These are phyloP conservation scores for Scaptomyza hsui DNA, from an alignment of 1,140 invertebrate genomes.

Conservation along the genomic window DNA sequence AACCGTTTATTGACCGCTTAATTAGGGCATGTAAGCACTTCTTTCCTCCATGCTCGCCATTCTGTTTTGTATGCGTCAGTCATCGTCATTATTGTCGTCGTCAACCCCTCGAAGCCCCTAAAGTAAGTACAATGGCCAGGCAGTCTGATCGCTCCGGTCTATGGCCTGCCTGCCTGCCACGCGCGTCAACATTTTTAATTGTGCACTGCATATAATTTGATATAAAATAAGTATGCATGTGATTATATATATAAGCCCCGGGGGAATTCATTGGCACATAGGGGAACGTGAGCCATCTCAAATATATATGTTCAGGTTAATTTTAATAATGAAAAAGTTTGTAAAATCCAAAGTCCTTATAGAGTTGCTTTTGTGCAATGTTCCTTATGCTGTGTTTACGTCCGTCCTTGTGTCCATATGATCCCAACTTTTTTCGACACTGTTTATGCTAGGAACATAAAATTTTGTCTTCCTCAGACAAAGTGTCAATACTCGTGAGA, in stretches of 20 bases:
- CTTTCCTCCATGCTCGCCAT: slow-evolving; percentile 51
- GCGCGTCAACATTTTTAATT: slow-evolving; percentile 68
- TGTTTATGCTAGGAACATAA: too few species aligned
- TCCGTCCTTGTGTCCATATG: too few species aligned
- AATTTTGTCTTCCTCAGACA: too few species aligned
- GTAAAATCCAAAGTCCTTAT: too few species aligned
- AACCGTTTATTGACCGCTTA: slow-evolving; percentile 69
- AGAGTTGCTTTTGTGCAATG: too few species aligned
- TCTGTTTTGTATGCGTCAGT: slow-evolving; percentile 37
- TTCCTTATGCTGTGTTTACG: too few species aligned
- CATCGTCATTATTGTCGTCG: neutral
- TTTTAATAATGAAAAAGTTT: too few species aligned
- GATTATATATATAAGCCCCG: neutral
- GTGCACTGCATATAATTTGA: slow-evolving; percentile 71
- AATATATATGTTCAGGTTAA: too few species aligned
- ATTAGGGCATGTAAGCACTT: slow-evolving; percentile 70
- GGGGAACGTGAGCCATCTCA: too few species aligned
- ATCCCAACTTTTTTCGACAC: too few species aligned
- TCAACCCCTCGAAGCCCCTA: slow-evolving; percentile 20
- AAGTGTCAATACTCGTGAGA: too few species aligned
- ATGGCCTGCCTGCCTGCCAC: slow-evolving; percentile 46
- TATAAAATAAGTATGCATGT: slow-evolving; percentile 57
- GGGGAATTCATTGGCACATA: too few species aligned
- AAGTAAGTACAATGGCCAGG: slow-evolving; percentile 55
- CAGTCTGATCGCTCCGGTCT: slow-evolving; percentile 43